A percentile compares a stretch with the other conserved stretches of the same genome.
These are phyloP conservation scores for Aphrocallistes beatrix DNA, from an alignment of 37 sponge, comb jelly and placozoan species.

Conservation along the genomic window DNA sequence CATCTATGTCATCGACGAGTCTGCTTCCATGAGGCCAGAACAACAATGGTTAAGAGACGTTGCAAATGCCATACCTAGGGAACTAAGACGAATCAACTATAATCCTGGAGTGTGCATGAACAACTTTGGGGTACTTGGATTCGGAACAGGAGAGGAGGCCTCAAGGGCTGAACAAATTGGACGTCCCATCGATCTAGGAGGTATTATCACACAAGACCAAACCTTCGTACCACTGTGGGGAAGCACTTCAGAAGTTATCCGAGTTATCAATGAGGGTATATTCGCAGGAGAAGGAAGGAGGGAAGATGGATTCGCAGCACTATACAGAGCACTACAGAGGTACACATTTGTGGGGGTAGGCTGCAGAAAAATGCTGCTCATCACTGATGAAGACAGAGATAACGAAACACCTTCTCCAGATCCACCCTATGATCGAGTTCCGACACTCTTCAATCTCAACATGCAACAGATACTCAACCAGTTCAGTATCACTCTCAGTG, in stretches of 20 bases:
- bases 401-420: conserved; percentile 15
- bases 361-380: conserved; percentile 2
- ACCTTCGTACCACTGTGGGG: not conserved
- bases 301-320: not conserved
- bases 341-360: not conserved
- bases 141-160: not conserved
- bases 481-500: conserved; percentile 24
- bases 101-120: not conserved
- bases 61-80: not conserved
- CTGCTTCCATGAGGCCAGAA: not conserved
- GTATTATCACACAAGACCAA: not conserved
- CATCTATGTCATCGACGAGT: not conserved
- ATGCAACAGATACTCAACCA: conserved; percentile 5
- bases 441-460: conserved; percentile 4
- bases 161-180: conserved; percentile 6
- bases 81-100: not conserved
- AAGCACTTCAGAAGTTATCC: not conserved
- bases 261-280: not conserved
- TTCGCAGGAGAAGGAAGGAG: not conserved
- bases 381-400: conserved; percentile 3
- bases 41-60: not conserved
- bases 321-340: conserved; percentile 16
- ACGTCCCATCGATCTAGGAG: not conserved
- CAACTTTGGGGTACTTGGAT: not conserved
- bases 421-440: not conserved